Evolutionary conservation across 2,113 vertebrate species (phyloP).

Genomic region (Conger conger): DNA sequence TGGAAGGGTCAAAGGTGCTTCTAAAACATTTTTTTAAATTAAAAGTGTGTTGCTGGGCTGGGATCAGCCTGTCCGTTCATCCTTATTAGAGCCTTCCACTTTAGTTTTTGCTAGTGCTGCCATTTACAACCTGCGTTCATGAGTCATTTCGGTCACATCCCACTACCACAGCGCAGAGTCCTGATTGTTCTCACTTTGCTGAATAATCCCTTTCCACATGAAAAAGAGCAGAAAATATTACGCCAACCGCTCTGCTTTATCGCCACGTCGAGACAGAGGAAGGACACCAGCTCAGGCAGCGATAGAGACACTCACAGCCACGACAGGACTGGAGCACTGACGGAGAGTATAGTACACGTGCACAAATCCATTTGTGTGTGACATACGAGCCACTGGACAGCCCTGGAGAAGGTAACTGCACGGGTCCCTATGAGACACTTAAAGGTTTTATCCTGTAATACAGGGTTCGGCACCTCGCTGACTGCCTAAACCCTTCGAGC

Average conservation of each 20-base stretch:
- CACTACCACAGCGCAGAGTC: slow-evolving; percentile 7
- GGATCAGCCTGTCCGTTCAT: background rate
- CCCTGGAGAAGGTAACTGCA: background rate
- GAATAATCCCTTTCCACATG: slow-evolving; percentile 45
- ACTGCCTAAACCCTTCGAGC: background rate
- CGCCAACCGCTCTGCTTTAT: slow-evolving; percentile 31
- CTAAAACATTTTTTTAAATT: background rate
- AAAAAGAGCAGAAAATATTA: slow-evolving; percentile 27
- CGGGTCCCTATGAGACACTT: background rate
- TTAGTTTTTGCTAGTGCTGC: background rate
- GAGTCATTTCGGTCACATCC: slow-evolving; percentile 25
- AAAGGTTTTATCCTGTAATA: background rate
- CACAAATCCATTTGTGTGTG: background rate
- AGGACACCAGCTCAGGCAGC: background rate
- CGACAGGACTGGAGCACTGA: background rate
- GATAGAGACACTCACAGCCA: background rate
- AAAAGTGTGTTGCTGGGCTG: background rate
- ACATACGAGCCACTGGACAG: background rate
- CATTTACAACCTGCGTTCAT: slow-evolving; percentile 15
- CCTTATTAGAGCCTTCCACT: background rate
- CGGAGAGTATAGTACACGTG: background rate
- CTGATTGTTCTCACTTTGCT: slow-evolving; percentile 35
- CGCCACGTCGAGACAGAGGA: slow-evolving; percentile 24
- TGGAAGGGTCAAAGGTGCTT: background rate
- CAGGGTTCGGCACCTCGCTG: background rate